Percentiles rank a stretch among this genome's conserved stretches.
Evolutionary conservation across 2,113 vertebrate genomes (phyloP).

Genomic region (Calypte anna): DNA sequence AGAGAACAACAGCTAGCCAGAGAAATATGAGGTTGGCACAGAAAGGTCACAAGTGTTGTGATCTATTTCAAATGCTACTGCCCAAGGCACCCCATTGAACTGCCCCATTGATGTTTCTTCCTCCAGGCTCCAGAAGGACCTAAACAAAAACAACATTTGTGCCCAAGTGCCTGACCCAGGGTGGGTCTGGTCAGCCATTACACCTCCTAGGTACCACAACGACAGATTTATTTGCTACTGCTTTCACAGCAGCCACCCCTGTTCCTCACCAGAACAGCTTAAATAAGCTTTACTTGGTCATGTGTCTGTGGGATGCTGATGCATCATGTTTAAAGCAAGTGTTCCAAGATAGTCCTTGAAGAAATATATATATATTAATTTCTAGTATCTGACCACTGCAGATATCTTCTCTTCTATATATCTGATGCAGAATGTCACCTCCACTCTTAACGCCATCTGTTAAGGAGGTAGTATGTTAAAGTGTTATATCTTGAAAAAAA

Average conservation of each 20-base stretch:
- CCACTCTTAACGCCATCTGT: neutral
- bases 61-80: neutral
- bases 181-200: neutral
- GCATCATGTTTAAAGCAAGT: neutral
- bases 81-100: neutral
- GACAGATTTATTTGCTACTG: neutral
- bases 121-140: neutral
- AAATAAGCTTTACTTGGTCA: neutral
- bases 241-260: neutral
- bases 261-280: neutral
- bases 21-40: conserved; percentile 40
- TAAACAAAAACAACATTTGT: conserved; percentile 17
- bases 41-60: neutral
- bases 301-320: neutral
- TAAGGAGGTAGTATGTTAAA: neutral
- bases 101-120: neutral
- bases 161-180: neutral
- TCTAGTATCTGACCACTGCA: neutral
- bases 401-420: neutral
- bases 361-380: neutral
- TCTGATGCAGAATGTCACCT: neutral
- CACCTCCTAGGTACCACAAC: neutral
- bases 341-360: neutral
- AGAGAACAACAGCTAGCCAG: neutral
- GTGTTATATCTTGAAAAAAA: neutral